Base-by-base conservation (phyloP, 1,140 invertebrate species). In the Thereuonema tuberculata region DNA sequence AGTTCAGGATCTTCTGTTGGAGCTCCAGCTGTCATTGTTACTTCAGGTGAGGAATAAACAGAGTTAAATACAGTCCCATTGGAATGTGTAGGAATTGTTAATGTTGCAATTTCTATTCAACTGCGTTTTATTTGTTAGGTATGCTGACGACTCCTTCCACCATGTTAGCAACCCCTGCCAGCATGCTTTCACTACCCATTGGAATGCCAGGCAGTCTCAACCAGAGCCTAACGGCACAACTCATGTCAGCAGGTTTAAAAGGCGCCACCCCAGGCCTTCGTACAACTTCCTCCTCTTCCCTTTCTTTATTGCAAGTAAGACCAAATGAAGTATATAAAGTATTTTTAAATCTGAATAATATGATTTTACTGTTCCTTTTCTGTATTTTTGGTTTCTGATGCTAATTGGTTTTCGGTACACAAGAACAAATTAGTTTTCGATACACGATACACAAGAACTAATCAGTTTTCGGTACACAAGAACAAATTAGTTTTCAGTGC, bases 131-230 rank as follows among this genome's bases (percentile, higher is more conserved):
- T 14, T 50, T 20, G 9, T 24, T 50, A 50, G 48, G 53, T 12
- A 55, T 55, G 53, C 23, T 55, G 27, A 55, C 53, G 27, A 9
- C 53, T 14, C 28, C 56, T 26, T 29, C 60, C 15, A 37, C 63
- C 12, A 57, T 64, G n/a, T 23, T 64, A 20, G 48, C 61, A 29
- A 52, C 55, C 20, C 56, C 56, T 15, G n/a, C 60, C 12, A 49
- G 53, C 23, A 56, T 64, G 48, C 31, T 62, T 27, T 49, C 55
- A 15, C 49, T 64, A 5, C 61, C 63, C 15, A 46, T 64, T 24
- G 56, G 50, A 21, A 46, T 64, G 48, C 47, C 63, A n/a, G 48
- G 48, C 3, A 50, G 9, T 21, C 5, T 50, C 48, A 50, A 50
- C 21, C 53, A 55, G 53, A n/a, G n/a, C n/a, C n/a, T n/a, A n/a